Base-by-base conservation (phyloP, 2,888 invertebrate genomes). In the Julus scanicus region DNA sequence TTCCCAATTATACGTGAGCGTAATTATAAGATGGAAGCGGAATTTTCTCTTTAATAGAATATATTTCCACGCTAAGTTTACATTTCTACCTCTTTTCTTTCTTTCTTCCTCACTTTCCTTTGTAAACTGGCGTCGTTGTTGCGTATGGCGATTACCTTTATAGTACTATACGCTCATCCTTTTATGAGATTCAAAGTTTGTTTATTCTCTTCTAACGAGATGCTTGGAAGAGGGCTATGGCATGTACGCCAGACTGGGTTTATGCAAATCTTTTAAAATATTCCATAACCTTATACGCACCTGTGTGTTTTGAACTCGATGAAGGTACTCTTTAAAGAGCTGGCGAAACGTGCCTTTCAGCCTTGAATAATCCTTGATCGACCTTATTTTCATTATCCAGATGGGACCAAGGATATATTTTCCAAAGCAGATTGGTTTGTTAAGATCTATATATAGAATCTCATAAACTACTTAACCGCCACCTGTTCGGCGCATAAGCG, bases 131-230 rank as follows among this genome's bases (percentile, higher is more conserved):
- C n/a, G 17, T 17, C 63, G n/a, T n/a, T 71, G 71, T 63, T 63
- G 63, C 63, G 63, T 20, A 1, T 17, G 63, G 63, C 20, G 63
- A 63, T 63, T 63, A 63, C 63, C 20, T n/a, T 20, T 20, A 20
- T 29, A 29, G 29, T 29, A 29, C 29, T 29, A 20, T 71, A 71
- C 29, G 29, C 29, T 71, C 29, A 9, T 71, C 29, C 71, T 71
- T 29, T 71, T 71, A 71, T 71, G 71, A 71, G 29, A 71, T 71
- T 71, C 71, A 71, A 71, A 29, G 71, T 71, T 71, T 71, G 71
- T 71, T 71, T 71, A 71, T 71, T 71, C 29, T 71, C 29, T 29
- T 71, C 71, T 71, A 71, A 71, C 71, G 29, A 71, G 71, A 71
- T 71, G 20, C 71, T 29, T 29, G 13, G 11, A 71, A 71, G 71